phyloP scores from a whole-genome alignment of 2,113 vertebrate species.

The Athene cunicularia region DNA sequence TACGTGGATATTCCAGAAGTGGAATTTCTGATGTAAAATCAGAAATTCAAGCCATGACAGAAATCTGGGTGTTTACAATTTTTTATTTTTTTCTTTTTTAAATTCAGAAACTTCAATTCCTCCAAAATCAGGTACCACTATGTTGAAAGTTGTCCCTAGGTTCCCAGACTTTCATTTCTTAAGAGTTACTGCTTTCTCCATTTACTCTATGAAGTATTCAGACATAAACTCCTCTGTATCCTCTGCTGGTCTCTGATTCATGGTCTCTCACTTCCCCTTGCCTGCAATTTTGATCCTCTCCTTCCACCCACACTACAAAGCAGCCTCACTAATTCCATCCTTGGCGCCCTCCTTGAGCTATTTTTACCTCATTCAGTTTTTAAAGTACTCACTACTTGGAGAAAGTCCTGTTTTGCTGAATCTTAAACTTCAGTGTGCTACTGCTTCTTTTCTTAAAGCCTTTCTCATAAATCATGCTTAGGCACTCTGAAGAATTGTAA shows the following conservation, averaged over 20 bases:
- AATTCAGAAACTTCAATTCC: not conserved
- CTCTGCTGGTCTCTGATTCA: not conserved
- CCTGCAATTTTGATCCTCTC: not conserved
- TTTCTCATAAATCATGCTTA: not conserved
- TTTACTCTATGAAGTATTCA: not conserved
- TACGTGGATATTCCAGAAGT: not conserved
- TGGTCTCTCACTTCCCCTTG: not conserved
- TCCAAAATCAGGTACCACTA: not conserved
- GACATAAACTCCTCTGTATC: not conserved
- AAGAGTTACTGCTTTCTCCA: not conserved
- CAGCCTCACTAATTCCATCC: slow-evolving; percentile 4
- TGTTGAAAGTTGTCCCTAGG: not conserved
- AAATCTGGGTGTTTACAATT: not conserved
- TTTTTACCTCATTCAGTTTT: slow-evolving; percentile 22
- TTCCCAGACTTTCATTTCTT: not conserved
- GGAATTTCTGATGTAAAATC: not conserved
- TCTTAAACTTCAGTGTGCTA: not conserved
- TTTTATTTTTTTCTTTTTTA: not conserved
- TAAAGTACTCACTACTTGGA: not conserved
- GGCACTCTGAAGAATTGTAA: not conserved
- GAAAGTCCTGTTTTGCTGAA: not conserved
- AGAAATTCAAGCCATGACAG: not conserved
- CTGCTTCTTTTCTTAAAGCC: not conserved
- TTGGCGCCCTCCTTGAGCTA: not conserved
- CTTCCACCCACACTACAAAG: not conserved